Evolutionary conservation across 2,888 invertebrate genomes (phyloP).

Genomic region (Tetheella fluctuosa): DNA sequence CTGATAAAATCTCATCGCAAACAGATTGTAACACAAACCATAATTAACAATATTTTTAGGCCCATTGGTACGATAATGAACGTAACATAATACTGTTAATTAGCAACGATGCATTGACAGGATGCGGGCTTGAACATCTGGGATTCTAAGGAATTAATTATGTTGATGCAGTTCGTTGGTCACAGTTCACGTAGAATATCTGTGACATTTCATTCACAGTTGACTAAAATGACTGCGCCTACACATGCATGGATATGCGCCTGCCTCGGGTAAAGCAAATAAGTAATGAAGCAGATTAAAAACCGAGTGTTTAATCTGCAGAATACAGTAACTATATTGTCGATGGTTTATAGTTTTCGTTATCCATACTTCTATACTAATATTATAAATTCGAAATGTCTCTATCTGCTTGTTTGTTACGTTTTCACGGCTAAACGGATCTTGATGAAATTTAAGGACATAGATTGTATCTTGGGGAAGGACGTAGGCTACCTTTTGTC

Average conservation of each 20-base stretch:
- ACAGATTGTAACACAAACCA: background rate
- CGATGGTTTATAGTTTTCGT: no score
- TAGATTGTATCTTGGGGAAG: no score
- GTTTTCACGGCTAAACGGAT: no score
- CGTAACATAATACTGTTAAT: constrained; percentile 37
- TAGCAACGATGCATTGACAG: constrained; percentile 22
- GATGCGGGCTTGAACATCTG: constrained; percentile 26
- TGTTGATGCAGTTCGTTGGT: constrained; percentile 13
- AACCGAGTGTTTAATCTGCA: no score
- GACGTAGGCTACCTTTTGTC: no score
- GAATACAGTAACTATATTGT: no score
- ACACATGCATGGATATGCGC: no score
- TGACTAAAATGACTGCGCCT: background rate
- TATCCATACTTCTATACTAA: no score
- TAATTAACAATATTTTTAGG: background rate
- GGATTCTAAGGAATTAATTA: constrained; percentile 10
- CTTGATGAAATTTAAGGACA: no score
- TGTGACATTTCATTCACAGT: constrained; percentile 33
- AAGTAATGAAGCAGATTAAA: no score
- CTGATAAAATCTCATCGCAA: background rate
- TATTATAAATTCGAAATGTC: no score
- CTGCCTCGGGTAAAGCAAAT: background rate
- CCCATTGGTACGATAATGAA: background rate
- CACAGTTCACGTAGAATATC: constrained; percentile 14
- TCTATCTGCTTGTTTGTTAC: no score